A percentile compares a stretch with the other conserved stretches of the same genome.
These are phyloP conservation scores for Lagocephalus sceleratus DNA, from an alignment of 2,797 vertebrate genomes.

Conservation along the genomic window DNA sequence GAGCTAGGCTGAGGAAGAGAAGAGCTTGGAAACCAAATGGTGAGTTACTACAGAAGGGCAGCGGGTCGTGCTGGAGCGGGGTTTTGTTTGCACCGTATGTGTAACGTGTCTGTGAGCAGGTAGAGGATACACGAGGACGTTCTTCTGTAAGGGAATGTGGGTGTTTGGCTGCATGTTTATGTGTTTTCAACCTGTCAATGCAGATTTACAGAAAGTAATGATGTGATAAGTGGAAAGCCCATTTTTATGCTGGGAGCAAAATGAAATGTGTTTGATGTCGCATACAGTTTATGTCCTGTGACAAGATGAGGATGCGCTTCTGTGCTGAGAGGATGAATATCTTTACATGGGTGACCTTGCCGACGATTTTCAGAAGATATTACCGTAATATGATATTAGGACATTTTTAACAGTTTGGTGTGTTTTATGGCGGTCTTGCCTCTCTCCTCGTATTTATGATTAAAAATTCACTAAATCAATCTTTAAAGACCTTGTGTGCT, in stretches of 20 bases:
- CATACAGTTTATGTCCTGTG: constrained; percentile 41
- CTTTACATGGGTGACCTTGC: constrained; percentile 55
- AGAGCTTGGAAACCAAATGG: constrained; percentile 29
- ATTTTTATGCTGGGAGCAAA: constrained; percentile 48
- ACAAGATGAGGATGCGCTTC: constrained; percentile 33
- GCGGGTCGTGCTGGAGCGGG: constrained; percentile 15
- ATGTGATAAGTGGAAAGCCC: constrained; percentile 44
- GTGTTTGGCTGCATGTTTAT: constrained; percentile 55
- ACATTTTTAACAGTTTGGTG: constrained; percentile 27
- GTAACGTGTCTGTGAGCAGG: constrained; percentile 32
- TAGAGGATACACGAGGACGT: constrained; percentile 27
- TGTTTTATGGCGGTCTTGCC: constrained; percentile 25
- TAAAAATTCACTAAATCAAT: constrained; percentile 42
- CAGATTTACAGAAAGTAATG: constrained; percentile 54
- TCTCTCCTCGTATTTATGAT: constrained; percentile 21
- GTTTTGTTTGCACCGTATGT: not conserved
- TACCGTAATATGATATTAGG: constrained; percentile 39
- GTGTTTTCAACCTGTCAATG: constrained; percentile 52
- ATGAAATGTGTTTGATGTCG: constrained; percentile 56
- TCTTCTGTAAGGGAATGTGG: constrained; percentile 41
- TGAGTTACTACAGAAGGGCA: constrained; percentile 44
- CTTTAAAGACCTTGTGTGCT: constrained; percentile 31
- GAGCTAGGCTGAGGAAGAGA: too few relatives aligned
- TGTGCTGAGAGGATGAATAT: constrained; percentile 40
- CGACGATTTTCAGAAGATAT: constrained; percentile 32